Evolutionary conservation across 2,113 vertebrate species (phyloP).

Genomic region (Mus spicilegus): DNA sequence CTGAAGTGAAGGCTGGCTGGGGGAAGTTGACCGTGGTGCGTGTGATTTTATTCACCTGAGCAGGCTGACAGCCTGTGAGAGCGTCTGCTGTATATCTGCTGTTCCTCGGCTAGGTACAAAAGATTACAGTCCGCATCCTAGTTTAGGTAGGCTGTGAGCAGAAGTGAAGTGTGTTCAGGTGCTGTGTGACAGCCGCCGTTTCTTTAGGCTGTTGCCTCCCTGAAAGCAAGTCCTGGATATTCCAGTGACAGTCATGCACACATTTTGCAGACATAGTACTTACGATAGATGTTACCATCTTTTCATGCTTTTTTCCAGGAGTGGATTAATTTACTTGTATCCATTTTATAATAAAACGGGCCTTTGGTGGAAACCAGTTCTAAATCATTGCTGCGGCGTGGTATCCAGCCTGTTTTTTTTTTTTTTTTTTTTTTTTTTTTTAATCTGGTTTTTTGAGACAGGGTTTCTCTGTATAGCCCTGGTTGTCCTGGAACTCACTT

Average conservation of each 20-base stretch:
- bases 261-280: background rate
- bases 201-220: background rate
- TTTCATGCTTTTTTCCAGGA: background rate
- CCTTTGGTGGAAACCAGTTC: conserved; percentile 21
- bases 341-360: conserved; percentile 15
- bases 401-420: background rate
- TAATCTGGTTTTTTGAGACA: too few species aligned
- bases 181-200: background rate
- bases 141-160: background rate
- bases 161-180: background rate
- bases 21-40: background rate
- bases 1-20: background rate
- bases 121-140: background rate
- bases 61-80: background rate
- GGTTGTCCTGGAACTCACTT: too few species aligned
- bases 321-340: background rate
- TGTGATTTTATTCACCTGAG: background rate
- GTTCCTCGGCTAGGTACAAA: background rate
- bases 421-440: background rate
- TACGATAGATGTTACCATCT: background rate
- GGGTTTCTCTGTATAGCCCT: too few species aligned
- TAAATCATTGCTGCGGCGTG: background rate
- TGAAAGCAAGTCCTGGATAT: background rate
- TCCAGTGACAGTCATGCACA: background rate
- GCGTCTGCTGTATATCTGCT: background rate